Base-by-base conservation (phyloP, 30 jellyfish, hydroid and myxozoan species). In the Hydractinia echinata region DNA sequence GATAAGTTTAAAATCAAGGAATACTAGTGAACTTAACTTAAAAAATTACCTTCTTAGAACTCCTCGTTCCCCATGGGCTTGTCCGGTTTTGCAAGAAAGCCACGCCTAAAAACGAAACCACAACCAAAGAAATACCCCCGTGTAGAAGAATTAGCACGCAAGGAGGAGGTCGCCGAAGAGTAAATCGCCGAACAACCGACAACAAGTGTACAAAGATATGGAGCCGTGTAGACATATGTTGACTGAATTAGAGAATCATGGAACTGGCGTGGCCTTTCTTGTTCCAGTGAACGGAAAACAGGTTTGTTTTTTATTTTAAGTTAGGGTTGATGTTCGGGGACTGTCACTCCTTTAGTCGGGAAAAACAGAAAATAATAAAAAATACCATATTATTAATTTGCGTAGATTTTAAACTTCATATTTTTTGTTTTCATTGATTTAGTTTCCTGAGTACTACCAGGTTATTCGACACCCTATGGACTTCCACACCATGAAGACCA, bases 1-100 rank as follows among this genome's bases (percentile, higher is more conserved):
- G 44, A 30, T 30, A 30, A 0, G 44, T 30, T 30, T 30, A 30
- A 30, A 30, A 30, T 30, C 2, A 30, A 30, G 44, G 44, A 30
- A 2, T 30, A 30, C 44, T 30, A 30, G 44, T 30, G 2, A 2
- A 30, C 1, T 30, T 30, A 30, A 30, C 44, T 30, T 30, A 30
- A 30, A 30, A 30, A 30, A 30, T 72, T 80, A 21, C 16, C 16
- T 55, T 52, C 14, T 10, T 55, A 93, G 99, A 66, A 84, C 96
- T 6, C 99, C 99, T 55, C 94, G 99, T 30, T 84, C 96, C 10
- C 99, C 99, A 4, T 93, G 99, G 99, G 91, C 95, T 11, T 93
- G 99, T 66, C 99, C 99, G 13, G 95, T n/a, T 93, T 53, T 93
- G 99, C 70, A 93, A 93, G 79, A 93, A 87, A 61, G 94, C n/a